A percentile compares a stretch with the other conserved stretches of the same genome.
Evolutionary conservation across 2,797 vertebrate species (phyloP).

Genomic region (Cephalopachus bancanus): DNA sequence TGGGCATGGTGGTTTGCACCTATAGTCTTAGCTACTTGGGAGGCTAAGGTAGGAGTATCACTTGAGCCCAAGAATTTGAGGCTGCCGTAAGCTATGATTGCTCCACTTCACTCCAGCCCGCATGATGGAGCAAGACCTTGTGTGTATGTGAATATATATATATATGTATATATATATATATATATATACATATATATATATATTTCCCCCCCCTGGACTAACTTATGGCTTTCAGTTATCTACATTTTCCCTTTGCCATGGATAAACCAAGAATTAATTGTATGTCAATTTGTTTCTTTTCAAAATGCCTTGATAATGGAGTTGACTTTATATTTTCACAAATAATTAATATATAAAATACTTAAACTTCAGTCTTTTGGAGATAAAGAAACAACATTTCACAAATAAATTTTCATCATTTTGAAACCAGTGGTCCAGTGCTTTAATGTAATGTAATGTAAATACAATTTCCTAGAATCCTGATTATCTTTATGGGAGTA

Average conservation of each 20-base stretch:
- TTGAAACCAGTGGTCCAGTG: background rate
- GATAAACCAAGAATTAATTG: no score
- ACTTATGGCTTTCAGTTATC: rapidly evolving
- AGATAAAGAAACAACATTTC: background rate
- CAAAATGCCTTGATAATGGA: background rate
- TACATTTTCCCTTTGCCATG: rapidly evolving
- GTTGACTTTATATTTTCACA: background rate
- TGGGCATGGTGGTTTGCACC: no score
- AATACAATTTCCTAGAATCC: background rate
- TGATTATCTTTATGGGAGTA: background rate
- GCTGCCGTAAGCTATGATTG: no score
- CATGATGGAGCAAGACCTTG: no score
- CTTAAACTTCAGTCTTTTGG: background rate
- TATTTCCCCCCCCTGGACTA: rapidly evolving
- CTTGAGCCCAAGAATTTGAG: no score
- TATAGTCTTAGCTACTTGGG: no score
- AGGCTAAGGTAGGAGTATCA: no score
- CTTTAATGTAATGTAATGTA: background rate
- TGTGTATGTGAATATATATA: no score
- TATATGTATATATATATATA: no score
- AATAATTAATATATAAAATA: background rate
- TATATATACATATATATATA: no score
- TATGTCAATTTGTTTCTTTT: rapidly evolving
- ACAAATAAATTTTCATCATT: background rate
- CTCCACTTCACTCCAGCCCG: no score